Evolutionary conservation across 92 coral and sea anemone genomes (phyloP).

Genomic region (Porites evermanni): DNA sequence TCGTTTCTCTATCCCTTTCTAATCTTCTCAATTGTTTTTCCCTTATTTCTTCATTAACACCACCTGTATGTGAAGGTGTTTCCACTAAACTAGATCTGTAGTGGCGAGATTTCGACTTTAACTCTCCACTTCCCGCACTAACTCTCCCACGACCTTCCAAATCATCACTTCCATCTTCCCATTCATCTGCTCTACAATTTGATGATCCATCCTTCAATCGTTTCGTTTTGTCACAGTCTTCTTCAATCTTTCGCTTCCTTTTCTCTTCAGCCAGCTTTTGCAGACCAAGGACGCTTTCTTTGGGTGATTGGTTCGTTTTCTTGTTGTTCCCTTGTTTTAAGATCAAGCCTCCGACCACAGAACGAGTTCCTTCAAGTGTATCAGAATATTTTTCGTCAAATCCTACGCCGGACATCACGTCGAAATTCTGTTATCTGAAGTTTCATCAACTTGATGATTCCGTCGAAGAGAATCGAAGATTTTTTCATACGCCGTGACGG

Average conservation of each 20-base stretch:
- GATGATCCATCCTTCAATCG: conserved; percentile 41
- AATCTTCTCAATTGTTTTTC: conserved; percentile 89
- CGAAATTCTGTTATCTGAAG: neutral
- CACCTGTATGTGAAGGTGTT: conserved; percentile 97
- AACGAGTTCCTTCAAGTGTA: conserved; percentile 84
- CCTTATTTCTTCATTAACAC: conserved; percentile 91
- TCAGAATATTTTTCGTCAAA: conserved; percentile 77
- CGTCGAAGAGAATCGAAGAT: neutral
- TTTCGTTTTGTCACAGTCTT: conserved; percentile 64
- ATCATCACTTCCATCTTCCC: conserved; percentile 64
- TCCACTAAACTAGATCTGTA: conserved; percentile 89
- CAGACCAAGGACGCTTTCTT: conserved; percentile 84
- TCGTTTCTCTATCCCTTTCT: conserved; percentile 86
- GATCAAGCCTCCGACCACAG: conserved; percentile 78
- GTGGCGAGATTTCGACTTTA: conserved; percentile 74
- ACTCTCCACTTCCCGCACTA: conserved; percentile 59
- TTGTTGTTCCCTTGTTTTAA: conserved; percentile 65
- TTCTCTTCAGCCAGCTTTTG: conserved; percentile 94
- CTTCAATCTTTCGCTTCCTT: conserved; percentile 71
- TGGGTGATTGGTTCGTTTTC: conserved; percentile 64
- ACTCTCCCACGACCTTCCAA: conserved; percentile 44
- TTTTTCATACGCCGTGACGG: too few relatives aligned
- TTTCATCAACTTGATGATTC: neutral
- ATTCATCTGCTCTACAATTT: conserved; percentile 50
- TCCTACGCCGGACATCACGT: conserved; percentile 57